These are phyloP conservation scores for Toxostoma redivivum DNA, from an alignment of 2,113 vertebrate genomes.

Conservation along the genomic window DNA sequence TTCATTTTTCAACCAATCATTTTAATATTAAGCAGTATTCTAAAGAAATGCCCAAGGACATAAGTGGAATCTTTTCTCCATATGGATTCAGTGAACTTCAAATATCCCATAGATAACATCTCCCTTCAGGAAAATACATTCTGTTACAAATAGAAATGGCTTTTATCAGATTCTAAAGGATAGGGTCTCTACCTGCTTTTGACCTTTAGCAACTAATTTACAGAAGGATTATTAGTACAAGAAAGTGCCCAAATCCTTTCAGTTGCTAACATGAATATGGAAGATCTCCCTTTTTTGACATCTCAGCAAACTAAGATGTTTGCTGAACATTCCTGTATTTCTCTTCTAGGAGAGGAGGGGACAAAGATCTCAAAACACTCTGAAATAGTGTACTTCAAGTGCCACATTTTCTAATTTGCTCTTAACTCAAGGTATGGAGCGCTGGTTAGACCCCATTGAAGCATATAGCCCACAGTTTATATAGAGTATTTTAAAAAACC, in stretches of 20 bases:
- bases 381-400: not conserved
- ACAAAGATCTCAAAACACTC: not conserved
- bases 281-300: not conserved
- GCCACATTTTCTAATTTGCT: not conserved
- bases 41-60: not conserved
- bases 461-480: accelerated
- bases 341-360: not conserved
- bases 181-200: not conserved
- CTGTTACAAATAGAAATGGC: not conserved
- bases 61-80: not conserved
- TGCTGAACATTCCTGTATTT: not conserved
- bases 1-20: not conserved
- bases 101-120: not conserved
- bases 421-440: not conserved
- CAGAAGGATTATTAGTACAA: not conserved
- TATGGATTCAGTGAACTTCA: not conserved
- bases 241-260: not conserved
- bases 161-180: not conserved
- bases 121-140: not conserved
- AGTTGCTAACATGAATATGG: not conserved
- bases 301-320: not conserved
- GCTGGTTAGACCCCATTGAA: not conserved
- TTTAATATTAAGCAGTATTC: not conserved
- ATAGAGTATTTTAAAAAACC: not conserved
- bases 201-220: not conserved